Evolutionary conservation across 2,888 invertebrate species (phyloP).

Genomic region (Glyphotaelius pellucidus): DNA sequence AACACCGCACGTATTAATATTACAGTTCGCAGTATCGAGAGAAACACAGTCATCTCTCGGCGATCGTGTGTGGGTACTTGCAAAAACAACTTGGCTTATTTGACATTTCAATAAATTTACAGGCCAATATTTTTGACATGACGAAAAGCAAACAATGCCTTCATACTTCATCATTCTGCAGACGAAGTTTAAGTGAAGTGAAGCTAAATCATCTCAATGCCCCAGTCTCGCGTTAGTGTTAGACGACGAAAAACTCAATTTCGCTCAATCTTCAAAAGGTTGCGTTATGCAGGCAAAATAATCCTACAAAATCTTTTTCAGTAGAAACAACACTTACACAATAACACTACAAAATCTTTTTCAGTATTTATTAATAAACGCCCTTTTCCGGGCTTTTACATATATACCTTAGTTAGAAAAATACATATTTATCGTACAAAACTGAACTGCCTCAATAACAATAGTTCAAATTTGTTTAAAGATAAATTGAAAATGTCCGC

Average conservation of each 20-base stretch:
- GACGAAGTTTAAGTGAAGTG: constrained; percentile 20
- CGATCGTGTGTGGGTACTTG: not conserved
- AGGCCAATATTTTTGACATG: constrained; percentile 35
- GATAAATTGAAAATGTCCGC: too few species aligned
- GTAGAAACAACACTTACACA: too few species aligned
- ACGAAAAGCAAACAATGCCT: constrained; percentile 39
- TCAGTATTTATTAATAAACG: too few species aligned
- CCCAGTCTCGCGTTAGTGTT: not conserved
- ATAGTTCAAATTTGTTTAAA: too few species aligned
- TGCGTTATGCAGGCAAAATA: not conserved
- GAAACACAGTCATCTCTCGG: constrained; percentile 4
- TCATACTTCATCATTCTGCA: constrained; percentile 10
- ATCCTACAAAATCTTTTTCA: too few species aligned
- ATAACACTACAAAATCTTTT: too few species aligned
- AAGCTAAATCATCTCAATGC: constrained; percentile 37
- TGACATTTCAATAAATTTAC: constrained; percentile 47
- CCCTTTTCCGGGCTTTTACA: too few species aligned
- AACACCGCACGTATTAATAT: not conserved
- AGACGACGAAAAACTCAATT: not conserved
- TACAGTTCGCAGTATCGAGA: not conserved
- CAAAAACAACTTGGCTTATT: not conserved
- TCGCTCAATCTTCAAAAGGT: not conserved
- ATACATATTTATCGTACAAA: too few species aligned
- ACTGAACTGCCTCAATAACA: too few species aligned
- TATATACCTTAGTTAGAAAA: too few species aligned